phyloP scores from a whole-genome alignment of 1,140 invertebrate species.

The Caligus rogercresseyi region DNA sequence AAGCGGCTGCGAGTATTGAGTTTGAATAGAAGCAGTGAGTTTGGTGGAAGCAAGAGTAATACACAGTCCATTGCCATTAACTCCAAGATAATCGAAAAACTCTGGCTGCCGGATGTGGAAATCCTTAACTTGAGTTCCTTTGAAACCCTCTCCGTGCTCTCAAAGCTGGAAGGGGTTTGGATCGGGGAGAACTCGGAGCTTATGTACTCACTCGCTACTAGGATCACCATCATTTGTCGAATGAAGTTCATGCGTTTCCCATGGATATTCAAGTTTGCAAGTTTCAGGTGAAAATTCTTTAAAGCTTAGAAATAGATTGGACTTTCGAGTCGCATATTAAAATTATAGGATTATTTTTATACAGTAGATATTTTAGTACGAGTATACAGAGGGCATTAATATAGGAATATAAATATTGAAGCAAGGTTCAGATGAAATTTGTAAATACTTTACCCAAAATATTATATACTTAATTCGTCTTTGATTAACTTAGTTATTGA shows the following conservation, averaged over 20 bases:
- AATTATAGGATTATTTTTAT: too few relatives aligned
- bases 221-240: conserved; percentile 18
- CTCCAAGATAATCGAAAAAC: conserved; percentile 1
- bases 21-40: neutral
- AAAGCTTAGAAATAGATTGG: too few relatives aligned
- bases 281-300: too few relatives aligned
- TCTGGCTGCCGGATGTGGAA: conserved; percentile 19
- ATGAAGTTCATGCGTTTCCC: conserved; percentile 18
- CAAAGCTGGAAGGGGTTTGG: conserved; percentile 19
- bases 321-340: too few relatives aligned
- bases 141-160: conserved; percentile 15
- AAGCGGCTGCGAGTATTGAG: neutral
- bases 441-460: too few relatives aligned
- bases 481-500: too few relatives aligned
- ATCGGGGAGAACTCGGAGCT: conserved; percentile 9
- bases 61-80: conserved; percentile 9
- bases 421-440: too few relatives aligned
- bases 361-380: too few relatives aligned
- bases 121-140: conserved; percentile 17
- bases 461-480: too few relatives aligned
- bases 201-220: conserved; percentile 13
- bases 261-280: conserved; percentile 19
- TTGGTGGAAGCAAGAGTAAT: neutral
- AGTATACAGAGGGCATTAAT: too few relatives aligned
- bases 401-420: too few relatives aligned